Evolutionary conservation across 2,797 vertebrate genomes (phyloP), one percentile per base, ranked within the genome.

Genomic region (Liasis olivaceus): DNA sequence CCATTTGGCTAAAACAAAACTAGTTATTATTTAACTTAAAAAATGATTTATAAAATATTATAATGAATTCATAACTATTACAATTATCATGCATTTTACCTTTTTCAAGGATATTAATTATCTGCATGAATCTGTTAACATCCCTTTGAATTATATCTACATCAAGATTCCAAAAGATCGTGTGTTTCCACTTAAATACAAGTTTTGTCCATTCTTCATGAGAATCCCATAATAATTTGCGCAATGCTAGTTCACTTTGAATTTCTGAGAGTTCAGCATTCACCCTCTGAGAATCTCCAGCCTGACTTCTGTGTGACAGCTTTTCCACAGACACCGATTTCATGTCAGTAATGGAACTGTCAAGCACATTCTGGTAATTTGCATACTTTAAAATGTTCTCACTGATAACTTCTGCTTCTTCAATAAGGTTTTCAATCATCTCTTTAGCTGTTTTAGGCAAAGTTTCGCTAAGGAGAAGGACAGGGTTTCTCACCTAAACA

Each of bases 31-130:
- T n/a, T n/a, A 5, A 81, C 54, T 47, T 81, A 9, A 77, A 31
- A 87, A 84, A 87, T 81, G 87, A 28, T 89, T 64, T 42, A 77
- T 56, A 88, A 89, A 60, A 63, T 11, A 36, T 42, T 92, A 56
- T 0, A 22, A 22, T 69, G 63, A 51, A 54, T 54, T 59, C 36
- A 62, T 66, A 58, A 88, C n/a, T 42, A 91, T 56, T 89, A 12
- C 26, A 51, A 91, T 89, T 89, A 59, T 58, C 8, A 60, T 56
- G n/a, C 0, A 28, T 24, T 26, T 91, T 95, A 98, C 97, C 97
- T 97, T 97, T 98, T 87, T 98, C 97, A 36, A 98, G 94, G 42
- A 96, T 87, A 5, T 91, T 91, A 84, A 97, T 92, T 4, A 95
- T 96, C 3, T 97, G 95, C 72, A 96, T 96, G 94, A 97, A 97